Percentiles rank a stretch among this genome's conserved stretches.
Conservation (phyloP, 2,113 vertebrate species). For the Morone saxatilis region DNA sequence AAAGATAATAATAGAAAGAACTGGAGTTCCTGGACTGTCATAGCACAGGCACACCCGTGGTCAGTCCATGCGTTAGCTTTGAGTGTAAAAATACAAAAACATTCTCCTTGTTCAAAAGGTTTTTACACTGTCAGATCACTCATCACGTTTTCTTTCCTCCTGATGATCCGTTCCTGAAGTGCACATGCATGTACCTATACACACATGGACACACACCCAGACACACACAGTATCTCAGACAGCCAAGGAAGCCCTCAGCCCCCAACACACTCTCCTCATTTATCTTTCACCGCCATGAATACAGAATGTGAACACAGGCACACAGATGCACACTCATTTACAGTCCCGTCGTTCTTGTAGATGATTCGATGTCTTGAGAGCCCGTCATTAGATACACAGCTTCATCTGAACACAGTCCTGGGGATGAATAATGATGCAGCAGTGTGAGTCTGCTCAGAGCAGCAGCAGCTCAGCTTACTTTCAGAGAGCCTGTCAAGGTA, state of each 20-base stretch:
- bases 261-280: slow-evolving; percentile 8
- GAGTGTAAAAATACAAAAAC: too few species aligned
- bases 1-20: too few species aligned
- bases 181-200: background rate
- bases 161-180: background rate
- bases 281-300: slow-evolving; percentile 22
- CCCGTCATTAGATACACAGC: slow-evolving; percentile 55
- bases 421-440: slow-evolving; percentile 66
- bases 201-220: background rate
- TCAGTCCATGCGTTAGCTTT: too few species aligned
- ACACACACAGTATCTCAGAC: background rate
- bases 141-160: background rate
- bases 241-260: slow-evolving; percentile 8
- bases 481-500: slow-evolving; percentile 43
- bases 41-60: too few species aligned
- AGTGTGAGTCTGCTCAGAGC: slow-evolving; percentile 31
- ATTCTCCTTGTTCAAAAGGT: background rate
- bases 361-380: slow-evolving; percentile 56
- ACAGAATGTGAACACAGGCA: background rate
- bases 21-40: too few species aligned
- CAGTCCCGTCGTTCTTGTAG: slow-evolving; percentile 17
- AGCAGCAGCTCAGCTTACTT: slow-evolving; percentile 32
- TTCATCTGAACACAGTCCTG: slow-evolving; percentile 45
- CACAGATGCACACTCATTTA: slow-evolving; percentile 39
- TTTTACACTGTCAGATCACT: background rate